Percentiles rank a stretch among this genome's conserved stretches.
phyloP scores from a whole-genome alignment of 2,888 invertebrate genomes.

The Oscheius sp. region DNA sequence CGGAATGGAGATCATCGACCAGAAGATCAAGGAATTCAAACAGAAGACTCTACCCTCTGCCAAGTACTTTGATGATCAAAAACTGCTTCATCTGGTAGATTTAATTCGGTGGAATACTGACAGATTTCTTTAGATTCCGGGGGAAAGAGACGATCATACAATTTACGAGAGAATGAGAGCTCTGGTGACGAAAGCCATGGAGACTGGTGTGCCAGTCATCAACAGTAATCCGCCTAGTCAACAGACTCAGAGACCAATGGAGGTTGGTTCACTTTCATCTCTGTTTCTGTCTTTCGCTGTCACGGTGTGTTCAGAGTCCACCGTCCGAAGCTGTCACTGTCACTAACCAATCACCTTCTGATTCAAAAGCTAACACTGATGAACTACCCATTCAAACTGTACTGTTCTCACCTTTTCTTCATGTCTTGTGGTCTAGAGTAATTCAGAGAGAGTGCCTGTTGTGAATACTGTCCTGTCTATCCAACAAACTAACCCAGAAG shows the following conservation, averaged over 20 bases:
- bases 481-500: too few relatives aligned
- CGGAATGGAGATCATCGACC: slow-evolving; percentile 61
- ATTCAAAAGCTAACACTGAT: not conserved
- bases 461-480: too few relatives aligned
- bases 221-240: slow-evolving; percentile 42
- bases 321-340: too few relatives aligned
- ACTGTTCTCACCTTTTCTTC: too few relatives aligned
- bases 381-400: not conserved
- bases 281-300: not conserved
- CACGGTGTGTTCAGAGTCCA: slow-evolving; percentile 8
- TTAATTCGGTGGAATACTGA: not conserved
- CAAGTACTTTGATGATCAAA: slow-evolving; percentile 73
- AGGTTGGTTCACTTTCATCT: not conserved
- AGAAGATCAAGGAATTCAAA: slow-evolving; percentile 70
- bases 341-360: not conserved
- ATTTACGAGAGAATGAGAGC: slow-evolving; percentile 69
- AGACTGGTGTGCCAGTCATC: slow-evolving; percentile 55
- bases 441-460: too few relatives aligned
- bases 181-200: slow-evolving; percentile 65
- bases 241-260: not conserved
- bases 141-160: slow-evolving; percentile 70
- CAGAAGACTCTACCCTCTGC: slow-evolving; percentile 73
- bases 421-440: too few relatives aligned
- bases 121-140: slow-evolving; percentile 66
- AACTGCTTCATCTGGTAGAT: slow-evolving; percentile 70